These are phyloP conservation scores for Habropoda laboriosa DNA, from an alignment of 1,140 invertebrate genomes.

Conservation along the genomic window DNA sequence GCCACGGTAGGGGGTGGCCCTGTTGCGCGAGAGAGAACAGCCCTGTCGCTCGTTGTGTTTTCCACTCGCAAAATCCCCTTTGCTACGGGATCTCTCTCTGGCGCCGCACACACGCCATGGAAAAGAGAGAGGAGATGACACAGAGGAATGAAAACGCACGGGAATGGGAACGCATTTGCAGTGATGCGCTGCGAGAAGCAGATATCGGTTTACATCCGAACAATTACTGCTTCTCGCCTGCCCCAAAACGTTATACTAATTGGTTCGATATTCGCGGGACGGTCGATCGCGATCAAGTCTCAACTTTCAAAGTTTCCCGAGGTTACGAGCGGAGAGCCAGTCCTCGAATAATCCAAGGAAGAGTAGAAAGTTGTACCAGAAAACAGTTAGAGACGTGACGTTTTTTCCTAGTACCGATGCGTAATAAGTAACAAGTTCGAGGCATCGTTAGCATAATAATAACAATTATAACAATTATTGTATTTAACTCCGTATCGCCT, in stretches of 20 bases:
- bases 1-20: conserved; percentile 29
- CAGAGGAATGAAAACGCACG: conserved; percentile 11
- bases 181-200: conserved; percentile 69
- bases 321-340: too few relatives aligned
- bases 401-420: too few relatives aligned
- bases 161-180: conserved; percentile 37
- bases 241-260: conserved; percentile 73
- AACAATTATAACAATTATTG: conserved; percentile 48
- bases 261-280: conserved; percentile 47
- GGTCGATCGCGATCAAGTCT: not conserved
- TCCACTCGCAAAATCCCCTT: conserved; percentile 54
- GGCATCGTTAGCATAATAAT: too few relatives aligned
- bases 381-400: too few relatives aligned
- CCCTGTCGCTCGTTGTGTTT: conserved; percentile 47
- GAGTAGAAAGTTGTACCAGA: too few relatives aligned
- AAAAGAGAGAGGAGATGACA: not conserved
- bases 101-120: not conserved
- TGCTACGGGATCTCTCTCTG: conserved; percentile 53
- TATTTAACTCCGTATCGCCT: conserved; percentile 30
- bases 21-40: conserved; percentile 46
- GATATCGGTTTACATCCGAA: conserved; percentile 75
- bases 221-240: conserved; percentile 74
- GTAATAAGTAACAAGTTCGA: too few relatives aligned
- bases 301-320: too few relatives aligned
- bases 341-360: too few relatives aligned